A percentile compares a stretch with the other conserved stretches of the same genome.
Conservation (phyloP, 2,113 vertebrate genomes). For the Polyodon spathula region DNA sequence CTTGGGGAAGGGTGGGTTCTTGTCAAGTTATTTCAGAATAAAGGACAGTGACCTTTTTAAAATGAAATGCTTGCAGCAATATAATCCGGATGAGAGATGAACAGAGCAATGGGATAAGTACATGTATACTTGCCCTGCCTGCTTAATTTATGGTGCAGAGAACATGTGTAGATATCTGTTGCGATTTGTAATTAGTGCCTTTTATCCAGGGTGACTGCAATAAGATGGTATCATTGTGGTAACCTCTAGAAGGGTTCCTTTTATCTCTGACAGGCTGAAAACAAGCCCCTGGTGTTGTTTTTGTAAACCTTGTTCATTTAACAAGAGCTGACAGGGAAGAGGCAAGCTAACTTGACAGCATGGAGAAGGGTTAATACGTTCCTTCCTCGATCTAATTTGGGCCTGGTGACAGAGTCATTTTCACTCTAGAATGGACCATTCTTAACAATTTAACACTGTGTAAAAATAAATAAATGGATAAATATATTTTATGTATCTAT, state of each 20-base stretch:
- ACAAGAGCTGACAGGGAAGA: slow-evolving; percentile 27
- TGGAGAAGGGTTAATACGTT: slow-evolving; percentile 27
- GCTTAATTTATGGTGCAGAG: no score
- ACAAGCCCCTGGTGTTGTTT: slow-evolving; percentile 23
- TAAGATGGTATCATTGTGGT: slow-evolving; percentile 5
- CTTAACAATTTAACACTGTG: slow-evolving; percentile 4
- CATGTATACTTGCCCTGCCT: no score
- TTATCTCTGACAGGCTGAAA: slow-evolving; percentile 24
- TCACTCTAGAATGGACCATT: slow-evolving; percentile 14
- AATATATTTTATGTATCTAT: not conserved
- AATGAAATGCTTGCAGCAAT: no score
- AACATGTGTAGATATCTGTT: not conserved
- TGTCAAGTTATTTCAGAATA: no score
- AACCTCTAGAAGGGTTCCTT: slow-evolving; percentile 5
- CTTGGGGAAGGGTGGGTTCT: no score
- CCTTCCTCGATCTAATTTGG: slow-evolving; percentile 26
- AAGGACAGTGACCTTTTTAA: no score
- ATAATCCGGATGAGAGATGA: no score
- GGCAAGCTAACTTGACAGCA: slow-evolving; percentile 21
- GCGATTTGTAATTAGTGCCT: slow-evolving; percentile 2
- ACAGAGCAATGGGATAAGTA: no score
- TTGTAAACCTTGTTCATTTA: slow-evolving; percentile 34
- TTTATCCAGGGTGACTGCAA: not conserved
- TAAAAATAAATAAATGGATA: not conserved
- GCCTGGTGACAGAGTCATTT: slow-evolving; percentile 33